Base-by-base conservation (phyloP, 2,888 invertebrate species). In the Macrosiphum euphorbiae region DNA sequence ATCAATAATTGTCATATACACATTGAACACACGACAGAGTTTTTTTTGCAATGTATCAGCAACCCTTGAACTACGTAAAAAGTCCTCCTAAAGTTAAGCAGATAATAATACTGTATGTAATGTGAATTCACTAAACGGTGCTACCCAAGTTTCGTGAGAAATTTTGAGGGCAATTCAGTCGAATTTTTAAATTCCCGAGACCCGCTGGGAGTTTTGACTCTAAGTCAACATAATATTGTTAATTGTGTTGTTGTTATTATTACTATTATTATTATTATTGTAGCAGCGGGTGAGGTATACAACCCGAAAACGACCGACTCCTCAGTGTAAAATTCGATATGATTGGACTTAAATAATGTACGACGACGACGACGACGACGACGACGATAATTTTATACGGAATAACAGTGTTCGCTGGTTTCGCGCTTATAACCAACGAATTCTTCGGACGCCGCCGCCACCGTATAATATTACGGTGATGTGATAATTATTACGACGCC, bases 401-500 rank as follows among this genome's bases (percentile, higher is more conserved):
- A 35, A 44, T 44, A 44, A 78, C 67, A 16, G 16, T 35, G 67
- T 1, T 78, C 16, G 78, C 78, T 35, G 20, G 78, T 35, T 78
- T 78, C 67, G 35, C n/a, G n/a, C 35, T n/a, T n/a, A 67, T 16
- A 16, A 67, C 35, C 78, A 78, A 35, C 35, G 35, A 35, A 78
- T 78, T 78, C 8, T 35, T 67, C n/a, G 35, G 35, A 78, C 78
- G 47, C 47, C 47, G 47, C 86, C 47, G 86, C 28, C 44, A 47
- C 86, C 87, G 87, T n/a, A 89, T 89, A 89, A 89, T 61, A 58
- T 89, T 58, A 85, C 44, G 44, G 13, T 85, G 44, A 44, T 85
- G 85, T 85, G 41, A 44, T 85, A 44, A 44, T 41, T 85, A 85
- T 26, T 44, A 28, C 85, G 44, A 44, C 44, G 44, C 85, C 11